Base-by-base conservation (phyloP, 2,797 vertebrate species). In the Gouania willdenowi region DNA sequence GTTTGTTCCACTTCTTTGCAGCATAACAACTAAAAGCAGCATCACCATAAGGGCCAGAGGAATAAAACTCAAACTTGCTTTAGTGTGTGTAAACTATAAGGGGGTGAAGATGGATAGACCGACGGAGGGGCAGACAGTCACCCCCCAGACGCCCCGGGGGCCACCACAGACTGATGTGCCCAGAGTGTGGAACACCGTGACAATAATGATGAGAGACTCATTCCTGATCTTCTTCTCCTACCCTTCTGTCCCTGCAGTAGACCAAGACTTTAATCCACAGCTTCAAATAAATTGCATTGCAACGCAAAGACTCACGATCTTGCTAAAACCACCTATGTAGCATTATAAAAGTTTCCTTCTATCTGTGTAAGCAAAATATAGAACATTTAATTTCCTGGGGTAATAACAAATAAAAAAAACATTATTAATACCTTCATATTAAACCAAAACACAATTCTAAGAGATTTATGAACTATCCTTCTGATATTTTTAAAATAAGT, bases 161-260 rank as follows among this genome's bases (percentile, higher is more conserved):
- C 69, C 75, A 66, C 17, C 27, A 3, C 57, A 63, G 71, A 73
- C 60, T 37, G 63, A 77, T 45, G 59, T 47, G 63, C 39, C 26
- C 64, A 25, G 31, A 66, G 71, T 54, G 56, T 69, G 60, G 40
- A 65, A 75, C 73, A 70, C 52, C 8, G 43, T 75, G 73, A 81
- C 77, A 69, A 54, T 77, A 72, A 81, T 62, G 58, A 76, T 47
- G 66, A 67, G 53, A 59, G 82, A 79, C 80, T 70, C 33, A 1
- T 43, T 66, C 67, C 51, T 23, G 26, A 62, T 69, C 57, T n/a
- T n/a, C n/a, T n/a, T 6, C 34, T 22, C 39, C 13, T 26, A 11
- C 47, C 39, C 41, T 24, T 44, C 46, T 44, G 36, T 43, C 20
- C 56, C 41, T 42, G 43, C 40, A 61, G 67, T 8, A 1, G 13